Evolutionary conservation across 2,888 invertebrate species (phyloP).

Genomic region (Helobdella robusta): DNA sequence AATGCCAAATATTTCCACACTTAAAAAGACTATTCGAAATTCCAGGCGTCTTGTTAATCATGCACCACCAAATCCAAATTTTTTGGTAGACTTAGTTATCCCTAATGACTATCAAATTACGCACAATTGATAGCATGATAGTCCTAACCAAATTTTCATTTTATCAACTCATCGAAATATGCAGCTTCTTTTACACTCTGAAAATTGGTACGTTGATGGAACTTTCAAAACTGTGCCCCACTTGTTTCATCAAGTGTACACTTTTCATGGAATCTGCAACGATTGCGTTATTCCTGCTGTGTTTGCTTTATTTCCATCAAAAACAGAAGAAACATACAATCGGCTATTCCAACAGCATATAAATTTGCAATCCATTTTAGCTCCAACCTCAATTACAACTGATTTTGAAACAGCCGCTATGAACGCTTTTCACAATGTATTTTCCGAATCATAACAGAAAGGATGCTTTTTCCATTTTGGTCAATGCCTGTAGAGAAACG

Average conservation of each 20-base stretch:
- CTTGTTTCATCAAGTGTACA: neutral
- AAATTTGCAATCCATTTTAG: neutral
- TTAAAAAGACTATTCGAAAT: slow-evolving; percentile 13
- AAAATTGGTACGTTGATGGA: neutral
- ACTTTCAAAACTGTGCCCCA: slow-evolving; percentile 6
- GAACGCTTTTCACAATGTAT: neutral
- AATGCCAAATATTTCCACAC: neutral
- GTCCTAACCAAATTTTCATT: neutral
- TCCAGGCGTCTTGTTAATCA: slow-evolving; percentile 2
- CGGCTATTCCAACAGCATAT: neutral
- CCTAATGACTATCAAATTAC: slow-evolving; percentile 5
- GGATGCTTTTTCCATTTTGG: slow-evolving; percentile 14
- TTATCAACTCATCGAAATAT: slow-evolving; percentile 6
- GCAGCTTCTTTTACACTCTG: neutral
- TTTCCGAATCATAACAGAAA: slow-evolving; percentile 1
- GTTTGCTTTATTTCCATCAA: slow-evolving; percentile 10
- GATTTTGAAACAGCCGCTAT: slow-evolving; percentile 1
- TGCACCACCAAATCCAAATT: neutral
- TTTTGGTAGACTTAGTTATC: neutral
- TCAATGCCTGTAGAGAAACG: slow-evolving; percentile 7
- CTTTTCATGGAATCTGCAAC: neutral
- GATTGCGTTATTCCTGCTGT: neutral
- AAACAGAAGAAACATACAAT: slow-evolving; percentile 12
- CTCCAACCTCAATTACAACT: neutral
- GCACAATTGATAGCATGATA: neutral